phyloP scores from a whole-genome alignment of 2,113 vertebrate genomes.

The Xenopus tropicalis region DNA sequence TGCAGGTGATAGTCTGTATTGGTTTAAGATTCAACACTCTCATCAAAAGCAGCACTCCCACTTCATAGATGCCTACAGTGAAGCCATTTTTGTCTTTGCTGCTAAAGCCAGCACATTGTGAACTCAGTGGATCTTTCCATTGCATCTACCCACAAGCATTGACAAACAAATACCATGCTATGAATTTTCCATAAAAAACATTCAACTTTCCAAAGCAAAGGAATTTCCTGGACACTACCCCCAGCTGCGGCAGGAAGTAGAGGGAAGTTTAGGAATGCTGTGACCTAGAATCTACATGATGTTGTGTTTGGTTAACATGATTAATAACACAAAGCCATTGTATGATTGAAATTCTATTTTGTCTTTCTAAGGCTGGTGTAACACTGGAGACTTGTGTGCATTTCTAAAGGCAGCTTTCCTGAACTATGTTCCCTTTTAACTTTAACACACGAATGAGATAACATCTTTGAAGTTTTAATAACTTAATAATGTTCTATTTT shows the following conservation, averaged over 20 bases:
- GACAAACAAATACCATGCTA: constrained; percentile 26
- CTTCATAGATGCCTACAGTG: too few relatives aligned
- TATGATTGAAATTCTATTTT: too few relatives aligned
- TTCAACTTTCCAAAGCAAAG: constrained; percentile 57
- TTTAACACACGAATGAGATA: not conserved
- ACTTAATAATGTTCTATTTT: not conserved
- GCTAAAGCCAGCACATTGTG: not conserved
- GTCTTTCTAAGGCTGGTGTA: too few relatives aligned
- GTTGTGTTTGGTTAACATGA: not conserved
- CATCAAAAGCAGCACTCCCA: too few relatives aligned
- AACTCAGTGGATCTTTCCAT: not conserved
- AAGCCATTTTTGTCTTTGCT: too few relatives aligned
- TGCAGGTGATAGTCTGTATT: too few relatives aligned
- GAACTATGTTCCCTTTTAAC: too few relatives aligned
- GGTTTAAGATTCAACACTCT: too few relatives aligned
- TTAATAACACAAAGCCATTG: not conserved
- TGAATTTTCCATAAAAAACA: constrained; percentile 39
- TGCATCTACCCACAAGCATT: not conserved
- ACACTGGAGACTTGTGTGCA: too few relatives aligned
- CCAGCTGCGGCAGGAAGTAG: constrained; percentile 50
- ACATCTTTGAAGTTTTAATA: not conserved
- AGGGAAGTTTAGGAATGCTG: constrained; percentile 21
- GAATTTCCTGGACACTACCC: constrained; percentile 64
- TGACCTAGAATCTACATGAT: not conserved
- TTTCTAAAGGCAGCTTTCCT: too few relatives aligned